These are phyloP conservation scores for Heliocidaris tuberculata DNA, from an alignment of 35 echinoderm and acorn worm genomes.

Conservation along the genomic window DNA sequence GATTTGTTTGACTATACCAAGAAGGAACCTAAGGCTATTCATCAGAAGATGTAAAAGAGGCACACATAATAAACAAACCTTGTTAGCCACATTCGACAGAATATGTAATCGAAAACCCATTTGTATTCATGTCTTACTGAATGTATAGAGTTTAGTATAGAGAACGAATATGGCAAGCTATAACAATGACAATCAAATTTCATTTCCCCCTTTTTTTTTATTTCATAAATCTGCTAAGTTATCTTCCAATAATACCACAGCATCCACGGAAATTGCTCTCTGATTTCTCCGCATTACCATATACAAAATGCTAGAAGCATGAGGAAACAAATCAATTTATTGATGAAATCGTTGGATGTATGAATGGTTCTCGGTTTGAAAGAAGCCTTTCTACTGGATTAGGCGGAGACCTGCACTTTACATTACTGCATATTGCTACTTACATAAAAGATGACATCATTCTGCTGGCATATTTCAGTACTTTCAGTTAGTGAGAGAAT, in stretches of 20 bases:
- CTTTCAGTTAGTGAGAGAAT: background rate
- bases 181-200: background rate
- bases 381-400: background rate
- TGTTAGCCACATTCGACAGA: too few relatives aligned
- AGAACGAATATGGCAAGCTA: too few relatives aligned
- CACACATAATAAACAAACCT: too few relatives aligned
- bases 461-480: background rate
- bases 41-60: too few relatives aligned
- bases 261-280: background rate
- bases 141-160: background rate
- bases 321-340: background rate
- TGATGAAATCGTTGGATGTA: background rate
- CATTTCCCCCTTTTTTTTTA: background rate
- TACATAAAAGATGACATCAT: background rate
- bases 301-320: background rate
- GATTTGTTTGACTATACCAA: too few relatives aligned
- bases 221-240: background rate
- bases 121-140: background rate
- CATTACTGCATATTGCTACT: background rate
- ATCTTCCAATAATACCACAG: background rate
- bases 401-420: background rate
- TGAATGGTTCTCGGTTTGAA: background rate
- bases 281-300: background rate
- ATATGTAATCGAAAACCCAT: too few relatives aligned
- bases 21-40: too few relatives aligned